Evolutionary conservation across 2,113 vertebrate species (phyloP).

Genomic region (Trachemys scripta): DNA sequence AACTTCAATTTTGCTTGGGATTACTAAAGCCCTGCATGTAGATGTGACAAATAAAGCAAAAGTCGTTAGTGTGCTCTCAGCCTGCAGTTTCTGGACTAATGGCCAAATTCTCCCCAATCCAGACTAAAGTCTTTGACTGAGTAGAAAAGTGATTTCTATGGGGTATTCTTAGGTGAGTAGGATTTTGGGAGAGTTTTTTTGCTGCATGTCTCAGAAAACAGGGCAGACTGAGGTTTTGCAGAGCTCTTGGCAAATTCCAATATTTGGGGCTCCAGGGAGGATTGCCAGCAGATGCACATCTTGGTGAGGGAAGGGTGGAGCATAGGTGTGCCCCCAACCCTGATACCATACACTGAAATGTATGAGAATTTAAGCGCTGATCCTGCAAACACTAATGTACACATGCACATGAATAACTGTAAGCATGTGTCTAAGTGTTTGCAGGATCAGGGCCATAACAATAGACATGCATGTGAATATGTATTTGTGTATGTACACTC

Average conservation of each 20-base stretch:
- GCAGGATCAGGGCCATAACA: background rate
- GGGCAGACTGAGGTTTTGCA: background rate
- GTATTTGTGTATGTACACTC: background rate
- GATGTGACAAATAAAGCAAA: conserved; percentile 1
- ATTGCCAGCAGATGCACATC: background rate
- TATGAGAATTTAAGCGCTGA: background rate
- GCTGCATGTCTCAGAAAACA: background rate
- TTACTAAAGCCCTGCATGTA: background rate
- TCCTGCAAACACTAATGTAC: background rate
- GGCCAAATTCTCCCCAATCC: background rate
- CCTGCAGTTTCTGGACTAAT: background rate
- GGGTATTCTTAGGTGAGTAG: background rate
- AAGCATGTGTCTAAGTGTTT: background rate
- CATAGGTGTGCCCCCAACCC: background rate
- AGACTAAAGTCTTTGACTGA: background rate
- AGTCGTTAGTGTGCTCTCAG: background rate
- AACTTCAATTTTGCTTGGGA: conserved; percentile 7
- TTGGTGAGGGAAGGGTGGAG: background rate
- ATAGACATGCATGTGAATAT: background rate
- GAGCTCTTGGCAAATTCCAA: background rate
- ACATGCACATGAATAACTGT: background rate
- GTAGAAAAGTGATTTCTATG: background rate
- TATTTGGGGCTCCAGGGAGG: background rate
- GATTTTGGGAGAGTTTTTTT: background rate
- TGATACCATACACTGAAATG: background rate